Evolutionary conservation across 2,888 invertebrate genomes (phyloP).

Genomic region (Sarcophaga variegata): DNA sequence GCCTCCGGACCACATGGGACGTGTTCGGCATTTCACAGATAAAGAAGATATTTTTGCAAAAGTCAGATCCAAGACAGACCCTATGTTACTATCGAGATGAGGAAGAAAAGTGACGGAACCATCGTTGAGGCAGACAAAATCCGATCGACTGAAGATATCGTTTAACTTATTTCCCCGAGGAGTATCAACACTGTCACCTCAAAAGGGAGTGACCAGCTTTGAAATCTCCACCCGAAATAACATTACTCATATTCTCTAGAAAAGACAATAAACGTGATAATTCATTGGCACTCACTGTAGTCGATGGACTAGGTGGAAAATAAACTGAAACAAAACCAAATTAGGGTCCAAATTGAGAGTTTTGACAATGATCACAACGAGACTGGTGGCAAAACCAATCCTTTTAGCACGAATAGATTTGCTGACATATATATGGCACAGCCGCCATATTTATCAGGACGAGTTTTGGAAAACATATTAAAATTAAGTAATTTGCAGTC

Average conservation of each 20-base stretch:
- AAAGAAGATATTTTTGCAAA: not conserved
- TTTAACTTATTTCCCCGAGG: not conserved
- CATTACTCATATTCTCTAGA: constrained; percentile 19
- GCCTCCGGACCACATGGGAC: not conserved
- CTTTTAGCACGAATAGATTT: no score
- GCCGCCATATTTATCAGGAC: no score
- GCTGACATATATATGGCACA: no score
- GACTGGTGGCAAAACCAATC: no score
- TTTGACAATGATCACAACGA: not conserved
- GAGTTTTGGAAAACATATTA: no score
- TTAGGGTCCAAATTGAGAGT: not conserved
- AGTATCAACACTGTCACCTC: constrained; percentile 31
- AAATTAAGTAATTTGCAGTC: no score
- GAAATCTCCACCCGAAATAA: constrained; percentile 23
- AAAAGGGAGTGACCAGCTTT: constrained; percentile 17
- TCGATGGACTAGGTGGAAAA: not conserved
- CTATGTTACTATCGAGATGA: not conserved
- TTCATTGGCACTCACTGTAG: not conserved
- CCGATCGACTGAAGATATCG: not conserved
- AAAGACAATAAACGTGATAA: not conserved
- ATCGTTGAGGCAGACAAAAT: constrained; percentile 1
- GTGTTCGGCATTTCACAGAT: not conserved
- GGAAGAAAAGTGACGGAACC: not conserved
- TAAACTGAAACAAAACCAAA: constrained; percentile 1
- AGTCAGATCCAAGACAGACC: not conserved